Evolutionary conservation across 2,888 invertebrate genomes (phyloP), one percentile per base, ranked within the genome.

Genomic region (Galeruca laticollis): DNA sequence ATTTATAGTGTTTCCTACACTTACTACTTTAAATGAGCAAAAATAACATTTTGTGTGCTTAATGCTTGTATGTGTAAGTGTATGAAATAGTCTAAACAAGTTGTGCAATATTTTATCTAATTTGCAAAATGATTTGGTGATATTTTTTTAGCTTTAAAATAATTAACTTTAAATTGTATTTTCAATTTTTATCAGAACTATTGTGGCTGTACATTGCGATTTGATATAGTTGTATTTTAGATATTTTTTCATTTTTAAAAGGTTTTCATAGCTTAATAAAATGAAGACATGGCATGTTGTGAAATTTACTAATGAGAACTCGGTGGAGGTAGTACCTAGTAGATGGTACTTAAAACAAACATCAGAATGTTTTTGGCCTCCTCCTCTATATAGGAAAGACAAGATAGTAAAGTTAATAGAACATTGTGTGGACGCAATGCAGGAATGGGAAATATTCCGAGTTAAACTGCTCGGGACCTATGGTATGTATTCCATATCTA

Each of bases 311-410:
- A 35, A 54, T 37, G 64, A 66, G 21, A 56, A 66, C 43, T 26
- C 57, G 11, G 66, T 66, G 33, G 66, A 66, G 26, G 66, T 56
- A 37, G 59, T 66, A 49, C 66, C 66, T 40, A 26, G 26, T 40
- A 15, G 33, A 26, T 66, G 66, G 66, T 66, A 59, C 59, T 21
- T 66, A 31, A 31, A 43, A 59, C 31, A 56, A 21, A 37, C 66
- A 15, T 26, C 13, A 26, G 66, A 66, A 59, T 66, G 66, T 66
- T 66, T 59, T 66, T 66, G 66, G 66, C 66, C 66, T 31, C 59
- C 40, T 3, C 40, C 13, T 40, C 40, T 52, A 35, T 51, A 63
- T 52, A 63, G 35, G 37, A 63, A 52, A 52, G 60, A 60, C 1
- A 60, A 60, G 31, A 60, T 60, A 47, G 21, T 8, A 21, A 60